Evolutionary conservation across 2,797 vertebrate species (phyloP), one percentile per base, ranked within the genome.

Genomic region (Alca torda): DNA sequence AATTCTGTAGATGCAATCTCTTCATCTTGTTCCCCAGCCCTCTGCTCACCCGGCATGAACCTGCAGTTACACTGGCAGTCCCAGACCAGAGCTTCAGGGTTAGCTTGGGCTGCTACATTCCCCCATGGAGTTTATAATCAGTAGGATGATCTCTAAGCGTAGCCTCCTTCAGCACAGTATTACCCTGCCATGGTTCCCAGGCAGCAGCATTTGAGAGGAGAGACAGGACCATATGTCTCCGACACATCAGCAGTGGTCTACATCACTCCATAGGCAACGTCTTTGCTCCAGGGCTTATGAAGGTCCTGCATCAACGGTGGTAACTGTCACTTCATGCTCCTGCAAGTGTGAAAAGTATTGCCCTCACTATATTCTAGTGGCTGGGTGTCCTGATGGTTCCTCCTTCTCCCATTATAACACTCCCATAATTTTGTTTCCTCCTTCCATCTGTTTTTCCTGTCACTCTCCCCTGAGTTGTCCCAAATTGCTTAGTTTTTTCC

Each of bases 1-100:
- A 93, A 87, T 95, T 89, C 63, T 80, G 85, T 33, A 91, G 80
- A 94, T 87, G 37, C 48, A 89, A 97, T 96, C 95, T 96, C 80
- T 87, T 87, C 31, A 41, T 90, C 90, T 89, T 37, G 18, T 63
- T 95, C 69, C 63, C 35, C 63, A 88, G 80, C 59, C 33, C 39
- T 93, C 79, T 93, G 69, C 61, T 97, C 73, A 95, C 94, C 93
- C 73, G 6, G 41, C 35, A 48, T 81, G 89, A 96, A 96, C 95
- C n/a, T 94, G 76, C 35, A 88, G 57, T 84, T 59, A 51, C 16
- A 11, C 57, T 56, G 45, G 53, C 30, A 89, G 57, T 48, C 54
- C 50, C 37, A 88, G 73, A 88, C 79, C 14, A 45, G 85, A 90
- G 70, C 45, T 91, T 87, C 89, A 94, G 87, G 89, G 65, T 78